These are phyloP conservation scores for Octodonta nipae DNA, from an alignment of 2,888 invertebrate species.

Conservation along the genomic window DNA sequence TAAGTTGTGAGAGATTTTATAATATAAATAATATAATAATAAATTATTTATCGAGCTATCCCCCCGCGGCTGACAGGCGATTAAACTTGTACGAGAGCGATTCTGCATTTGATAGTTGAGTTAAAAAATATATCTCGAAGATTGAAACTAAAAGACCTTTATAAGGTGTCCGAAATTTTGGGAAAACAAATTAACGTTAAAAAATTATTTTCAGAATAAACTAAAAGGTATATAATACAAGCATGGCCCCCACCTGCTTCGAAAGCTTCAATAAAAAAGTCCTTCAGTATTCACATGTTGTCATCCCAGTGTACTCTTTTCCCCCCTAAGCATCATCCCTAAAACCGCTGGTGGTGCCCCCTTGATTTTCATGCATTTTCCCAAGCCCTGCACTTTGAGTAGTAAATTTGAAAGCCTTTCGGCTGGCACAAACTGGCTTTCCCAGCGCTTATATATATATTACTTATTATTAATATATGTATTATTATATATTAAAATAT, in stretches of 20 bases:
- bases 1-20: constrained; percentile 33
- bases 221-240: constrained; percentile 10
- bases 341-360: too few species aligned
- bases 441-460: constrained; percentile 26
- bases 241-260: constrained; percentile 29
- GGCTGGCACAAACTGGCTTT: constrained; percentile 21
- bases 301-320: too few species aligned
- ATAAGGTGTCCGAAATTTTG: constrained; percentile 3
- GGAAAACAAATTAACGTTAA: neutral
- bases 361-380: constrained; percentile 22
- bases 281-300: constrained; percentile 29
- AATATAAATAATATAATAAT: constrained; percentile 19
- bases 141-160: too few species aligned
- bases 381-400: constrained; percentile 21
- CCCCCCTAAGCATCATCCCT: too few species aligned
- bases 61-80: constrained; percentile 13
- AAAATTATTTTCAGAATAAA: neutral
- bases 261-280: constrained; percentile 29
- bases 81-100: too few species aligned
- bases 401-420: constrained; percentile 20
- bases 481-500: constrained; percentile 29
- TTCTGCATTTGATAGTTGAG: constrained; percentile 18
- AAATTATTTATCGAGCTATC: constrained; percentile 21
- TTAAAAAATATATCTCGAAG: too few species aligned
- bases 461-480: constrained; percentile 29